Conservation (phyloP, 2,888 invertebrate species). For the Adelphocoris suturalis region DNA sequence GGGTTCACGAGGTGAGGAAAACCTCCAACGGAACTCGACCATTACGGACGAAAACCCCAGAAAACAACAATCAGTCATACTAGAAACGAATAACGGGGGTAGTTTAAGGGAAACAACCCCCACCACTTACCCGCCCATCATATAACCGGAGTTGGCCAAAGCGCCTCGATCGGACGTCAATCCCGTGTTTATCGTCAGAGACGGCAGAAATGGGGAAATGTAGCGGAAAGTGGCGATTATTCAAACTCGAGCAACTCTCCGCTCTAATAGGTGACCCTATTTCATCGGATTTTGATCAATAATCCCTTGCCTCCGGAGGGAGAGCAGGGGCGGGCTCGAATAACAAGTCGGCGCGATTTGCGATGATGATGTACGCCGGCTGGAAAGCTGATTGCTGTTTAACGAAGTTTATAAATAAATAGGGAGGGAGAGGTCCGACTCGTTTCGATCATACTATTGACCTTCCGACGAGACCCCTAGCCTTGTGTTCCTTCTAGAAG, state of each 20-base stretch:
- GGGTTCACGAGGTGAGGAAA: not conserved
- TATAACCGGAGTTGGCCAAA: not conserved
- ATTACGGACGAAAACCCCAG: not conserved
- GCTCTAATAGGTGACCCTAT: conserved; percentile 45
- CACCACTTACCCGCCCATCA: not conserved
- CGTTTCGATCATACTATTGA: conserved; percentile 2
- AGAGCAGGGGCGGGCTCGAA: not conserved
- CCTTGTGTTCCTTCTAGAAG: not conserved
- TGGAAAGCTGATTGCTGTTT: conserved; percentile 30
- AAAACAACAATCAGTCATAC: conserved; percentile 28
- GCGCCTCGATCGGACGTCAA: conserved; percentile 26
- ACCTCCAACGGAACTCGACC: not conserved
- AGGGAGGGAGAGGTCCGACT: not conserved
- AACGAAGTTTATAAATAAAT: conserved; percentile 39
- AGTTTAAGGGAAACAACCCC: not conserved
- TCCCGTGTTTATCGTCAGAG: conserved; percentile 22
- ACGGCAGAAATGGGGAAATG: conserved; percentile 40
- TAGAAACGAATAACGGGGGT: not conserved
- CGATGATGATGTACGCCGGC: conserved; percentile 28
- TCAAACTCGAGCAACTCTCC: conserved; percentile 34
- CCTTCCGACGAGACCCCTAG: not conserved
- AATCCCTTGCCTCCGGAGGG: not conserved
- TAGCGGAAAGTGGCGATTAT: conserved; percentile 42
- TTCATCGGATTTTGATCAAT: conserved; percentile 46
- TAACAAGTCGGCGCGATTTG: conserved; percentile 29